These are phyloP conservation scores for Acrocyrtus sp. DNA, from an alignment of 2,888 invertebrate species.

Conservation along the genomic window DNA sequence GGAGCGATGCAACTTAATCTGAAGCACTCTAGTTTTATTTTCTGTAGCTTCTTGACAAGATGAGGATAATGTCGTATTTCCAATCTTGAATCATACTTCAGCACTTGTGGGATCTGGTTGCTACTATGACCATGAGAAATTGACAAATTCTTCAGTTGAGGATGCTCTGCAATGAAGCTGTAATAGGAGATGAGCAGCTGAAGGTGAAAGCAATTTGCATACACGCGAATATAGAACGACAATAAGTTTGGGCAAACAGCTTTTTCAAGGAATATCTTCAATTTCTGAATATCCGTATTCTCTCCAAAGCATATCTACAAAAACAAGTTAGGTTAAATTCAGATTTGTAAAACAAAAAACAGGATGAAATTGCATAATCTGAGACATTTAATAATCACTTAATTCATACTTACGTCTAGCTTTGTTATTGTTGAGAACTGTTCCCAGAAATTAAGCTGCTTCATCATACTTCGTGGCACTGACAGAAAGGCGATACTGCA, in stretches of 20 bases:
- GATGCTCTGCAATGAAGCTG: constrained; percentile 27
- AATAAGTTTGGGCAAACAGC: constrained; percentile 1
- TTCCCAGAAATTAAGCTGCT: not conserved
- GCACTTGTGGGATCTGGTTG: not conserved
- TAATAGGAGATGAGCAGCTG: not conserved
- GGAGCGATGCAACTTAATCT: constrained; percentile 23
- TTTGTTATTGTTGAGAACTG: constrained; percentile 1
- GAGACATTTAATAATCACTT: too few relatives aligned
- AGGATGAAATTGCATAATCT: too few relatives aligned
- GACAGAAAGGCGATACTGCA: constrained; percentile 22
- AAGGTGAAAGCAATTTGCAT: not conserved
- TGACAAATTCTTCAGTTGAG: constrained; percentile 11
- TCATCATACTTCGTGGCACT: not conserved
- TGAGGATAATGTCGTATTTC: not conserved
- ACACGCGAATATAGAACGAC: constrained; percentile 17
- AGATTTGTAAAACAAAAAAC: not conserved
- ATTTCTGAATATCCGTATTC: not conserved
- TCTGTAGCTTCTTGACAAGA: constrained; percentile 1
- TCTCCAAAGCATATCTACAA: constrained; percentile 23
- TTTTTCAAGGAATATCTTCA: not conserved
- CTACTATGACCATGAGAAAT: constrained; percentile 27
- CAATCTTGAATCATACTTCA: not conserved
- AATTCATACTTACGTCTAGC: constrained; percentile 35
- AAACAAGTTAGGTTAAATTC: not conserved
- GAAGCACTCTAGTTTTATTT: constrained; percentile 26